Base-by-base conservation (phyloP, 2,797 vertebrate genomes). In the Mionectes olivaceus region DNA sequence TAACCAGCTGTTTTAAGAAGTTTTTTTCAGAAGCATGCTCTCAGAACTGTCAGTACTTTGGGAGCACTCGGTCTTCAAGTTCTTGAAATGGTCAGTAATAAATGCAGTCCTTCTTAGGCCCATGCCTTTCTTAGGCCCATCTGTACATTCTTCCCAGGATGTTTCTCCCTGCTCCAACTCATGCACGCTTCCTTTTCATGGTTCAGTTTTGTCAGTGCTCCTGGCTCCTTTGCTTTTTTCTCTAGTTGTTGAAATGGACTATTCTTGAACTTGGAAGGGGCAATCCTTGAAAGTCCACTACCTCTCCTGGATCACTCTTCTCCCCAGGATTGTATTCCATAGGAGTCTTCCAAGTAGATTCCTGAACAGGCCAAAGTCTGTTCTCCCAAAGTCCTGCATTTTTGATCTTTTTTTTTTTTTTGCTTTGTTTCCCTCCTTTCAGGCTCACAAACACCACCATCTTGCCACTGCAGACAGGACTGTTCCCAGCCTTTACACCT, bases 241-340 rank as follows among this genome's bases (percentile, higher is more conserved):
- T 32, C 21, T 21, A 35, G 1, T 13, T 13, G 3, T 0, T 69
- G 44, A 28, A 46, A 53, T 1, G 17, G 28, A 79, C 3, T 4
- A 47, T 33, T 53, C 17, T 19, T 69, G 44, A 75, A 39, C 53
- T 5, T 27, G 14, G 19, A 75, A 10, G 25, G 70, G 22, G 59
- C 11, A 76, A 39, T 17, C 16, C 59, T 46, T 76, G 28, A 46
- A 81, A 85, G 23, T 19, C 50, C 6, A 46, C 37, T 56, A 10
- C 11, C 22, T 41, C 19, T 50, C 53, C 47, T 46, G 30, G 43
- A 67, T 49, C 6, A 30, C 30, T 56, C 43, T 57, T 35, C 13
- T 70, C 52, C n/a, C 47, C 25, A 77, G n/a, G 25, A 60, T 1
- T 49, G 14, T 16, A 76, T 22, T 9, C 24, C 46, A 49, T 16